Evolutionary conservation across 2,797 vertebrate genomes (phyloP), one percentile per base, ranked within the genome.

Genomic region (Craterocephalus amniculus): DNA sequence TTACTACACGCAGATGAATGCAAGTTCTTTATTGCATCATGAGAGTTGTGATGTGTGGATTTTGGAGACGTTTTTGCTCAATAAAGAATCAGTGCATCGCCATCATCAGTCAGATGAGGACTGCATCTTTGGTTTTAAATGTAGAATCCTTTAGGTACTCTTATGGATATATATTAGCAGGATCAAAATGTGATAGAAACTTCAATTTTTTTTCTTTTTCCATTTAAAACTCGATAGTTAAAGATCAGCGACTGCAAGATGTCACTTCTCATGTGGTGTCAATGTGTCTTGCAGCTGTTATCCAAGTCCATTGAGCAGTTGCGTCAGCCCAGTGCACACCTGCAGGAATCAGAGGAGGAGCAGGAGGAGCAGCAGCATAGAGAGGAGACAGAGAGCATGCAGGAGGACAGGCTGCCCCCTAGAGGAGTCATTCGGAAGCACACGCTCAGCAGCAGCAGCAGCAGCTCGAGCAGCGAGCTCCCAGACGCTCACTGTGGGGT

Each of bases 221-320:
- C 9, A 48, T 48, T 22, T 48, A 48, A 12, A 48, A 48, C 20
- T 45, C 22, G 14, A 49, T 61, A 65, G 20, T 51, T 59, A 45
- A 67, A 22, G 26, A 70, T 72, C 18, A 18, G 0, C 68, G 32
- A 31, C 67, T 79, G 45, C 49, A 68, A 55, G 59, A 68, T 67
- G 18, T 72, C 56, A 52, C 45, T 59, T 80, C 78, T 89, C 81
- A 92, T 68, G 24, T 36, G 36, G 38, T 26, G 35, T 54, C 45
- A 64, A 58, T 89, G 79, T 94, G 80, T 94, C 88, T 90, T 92
- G 67, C 94, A 99, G 98, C 96, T 98, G 92, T 95, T 99, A 78
- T 99, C 97, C 58, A 97, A 98, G 93, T 98, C 98, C 85, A 98
- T 98, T 55, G 98, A 99, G 93, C 97, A 99, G 94, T 93, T 99